Base-by-base conservation (phyloP, 2,888 invertebrate species). In the Phymatocera aterrima region DNA sequence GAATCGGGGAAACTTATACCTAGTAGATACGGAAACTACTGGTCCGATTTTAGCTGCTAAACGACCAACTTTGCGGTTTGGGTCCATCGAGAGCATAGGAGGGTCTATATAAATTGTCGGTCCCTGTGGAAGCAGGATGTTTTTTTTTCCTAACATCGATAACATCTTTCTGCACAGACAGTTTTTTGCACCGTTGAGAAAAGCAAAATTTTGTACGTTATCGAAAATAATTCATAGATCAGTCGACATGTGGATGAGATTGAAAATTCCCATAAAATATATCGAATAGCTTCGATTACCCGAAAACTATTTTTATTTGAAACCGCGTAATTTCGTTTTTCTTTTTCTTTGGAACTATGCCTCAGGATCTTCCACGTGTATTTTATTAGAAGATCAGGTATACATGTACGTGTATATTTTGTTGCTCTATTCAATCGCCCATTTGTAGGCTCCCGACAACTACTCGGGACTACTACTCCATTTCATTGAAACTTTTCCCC, bases 401-500 rank as follows among this genome's bases (percentile, higher is more conserved):
- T n/a, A n/a, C n/a, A n/a, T n/a, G n/a, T n/a, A n/a, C n/a, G n/a
- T 28, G 57, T 12, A 15, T 57, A 57, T 15, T 57, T 57, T 15
- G 4, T 28, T 15, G 4, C 15, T 2, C 28, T 28, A 57, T 57
- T 28, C 15, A 57, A 28, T 15, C 15, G 1, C 28, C 28, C 28
- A 28, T 57, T 28, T 57, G 28, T 57, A 57, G 28, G n/a, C n/a
- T n/a, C 24, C 40, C 40, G 40, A 40, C 4, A 40, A 15, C 57
- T 5, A n/a, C 57, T 15, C 28, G 57, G 28, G 57, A 15, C 12
- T 57, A n/a, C n/a, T n/a, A n/a, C n/a, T 28, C 24, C 3, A 57
- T 28, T 28, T 28, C 57, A 57, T 57, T 57, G 24, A 64, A 64
- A 64, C 64, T 64, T 64, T 64, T 64, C 28, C 57, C 57, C 57